These are phyloP conservation scores for Amphiura filiformis DNA, from an alignment of 35 echinoderm and acorn worm genomes.

Conservation along the genomic window DNA sequence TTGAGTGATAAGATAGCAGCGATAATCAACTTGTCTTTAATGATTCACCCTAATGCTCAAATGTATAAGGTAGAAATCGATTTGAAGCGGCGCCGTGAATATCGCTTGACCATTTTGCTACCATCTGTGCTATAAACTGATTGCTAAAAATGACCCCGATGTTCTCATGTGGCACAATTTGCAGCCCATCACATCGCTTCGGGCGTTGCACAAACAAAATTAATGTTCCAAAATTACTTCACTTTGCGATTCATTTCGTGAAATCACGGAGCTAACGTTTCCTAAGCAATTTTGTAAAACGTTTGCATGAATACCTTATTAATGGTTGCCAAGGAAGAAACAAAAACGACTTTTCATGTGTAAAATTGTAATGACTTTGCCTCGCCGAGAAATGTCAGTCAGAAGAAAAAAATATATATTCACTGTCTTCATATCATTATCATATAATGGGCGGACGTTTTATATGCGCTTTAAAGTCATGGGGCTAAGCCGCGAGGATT, in stretches of 20 bases:
- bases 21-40: neutral
- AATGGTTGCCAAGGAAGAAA: too few species aligned
- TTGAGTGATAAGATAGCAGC: too few species aligned
- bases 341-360: too few species aligned
- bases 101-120: neutral
- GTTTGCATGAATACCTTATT: neutral
- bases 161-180: neutral
- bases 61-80: neutral
- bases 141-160: neutral
- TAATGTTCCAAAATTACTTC: neutral
- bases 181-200: neutral
- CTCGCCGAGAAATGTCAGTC: too few species aligned
- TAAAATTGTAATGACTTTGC: too few species aligned
- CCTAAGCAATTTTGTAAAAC: neutral
- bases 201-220: neutral
- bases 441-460: too few species aligned
- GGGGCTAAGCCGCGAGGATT: too few species aligned
- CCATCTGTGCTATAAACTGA: constrained; percentile 5
- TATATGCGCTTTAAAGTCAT: too few species aligned
- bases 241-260: neutral
- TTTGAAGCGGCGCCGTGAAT: neutral
- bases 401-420: too few species aligned
- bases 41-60: neutral
- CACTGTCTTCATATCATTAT: too few species aligned
- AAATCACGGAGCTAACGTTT: neutral